Evolutionary conservation across 2,113 vertebrate genomes (phyloP), one percentile per base, ranked within the genome.

Genomic region (Odontophorus gujanensis): DNA sequence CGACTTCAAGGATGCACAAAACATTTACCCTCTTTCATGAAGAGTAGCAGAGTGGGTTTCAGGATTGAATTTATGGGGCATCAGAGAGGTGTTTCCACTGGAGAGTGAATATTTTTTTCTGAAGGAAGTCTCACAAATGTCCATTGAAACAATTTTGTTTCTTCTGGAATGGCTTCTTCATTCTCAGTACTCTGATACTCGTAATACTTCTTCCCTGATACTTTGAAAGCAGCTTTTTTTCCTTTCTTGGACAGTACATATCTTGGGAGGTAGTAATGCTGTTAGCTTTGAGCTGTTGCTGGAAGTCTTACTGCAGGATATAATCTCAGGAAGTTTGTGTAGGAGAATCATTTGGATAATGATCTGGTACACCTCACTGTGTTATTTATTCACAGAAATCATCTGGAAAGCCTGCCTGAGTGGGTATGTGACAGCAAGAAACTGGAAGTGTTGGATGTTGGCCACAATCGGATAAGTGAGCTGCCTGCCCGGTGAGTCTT

Each of bases 361-460:
- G 11, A 0, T 89, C 90, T 86, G 81, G 51, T 89, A 17, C 22
- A 69, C 24, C 62, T 89, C 59, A 72, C 89, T 90, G 12, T 96
- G 13, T 95, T 95, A 58, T 92, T 90, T 80, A 25, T 68, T 85
- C 87, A 55, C 85, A 99, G 99, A 97, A 99, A 99, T 97, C 95
- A 94, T 71, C 97, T 99, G 97, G 98, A 99, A 96, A 98, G 90
- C 32, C 88, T 99, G 86, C 99, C 99, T 77, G 99, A 99, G 77
- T 99, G 99, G 99, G 96, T 99, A 66, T 99, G 98, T 96, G 99
- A 99, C 94, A 98, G 98, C 76, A 98, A 97, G 97, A 99, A 98
- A 91, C 98, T 99, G 68, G 99, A 99, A 97, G 99, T 99, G 77
- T 96, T 99, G 96, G 99, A 99, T 84, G 96, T 98, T 95, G 98